Evolutionary conservation across 2,888 invertebrate genomes (phyloP).

Genomic region (Gerris lacustris): DNA sequence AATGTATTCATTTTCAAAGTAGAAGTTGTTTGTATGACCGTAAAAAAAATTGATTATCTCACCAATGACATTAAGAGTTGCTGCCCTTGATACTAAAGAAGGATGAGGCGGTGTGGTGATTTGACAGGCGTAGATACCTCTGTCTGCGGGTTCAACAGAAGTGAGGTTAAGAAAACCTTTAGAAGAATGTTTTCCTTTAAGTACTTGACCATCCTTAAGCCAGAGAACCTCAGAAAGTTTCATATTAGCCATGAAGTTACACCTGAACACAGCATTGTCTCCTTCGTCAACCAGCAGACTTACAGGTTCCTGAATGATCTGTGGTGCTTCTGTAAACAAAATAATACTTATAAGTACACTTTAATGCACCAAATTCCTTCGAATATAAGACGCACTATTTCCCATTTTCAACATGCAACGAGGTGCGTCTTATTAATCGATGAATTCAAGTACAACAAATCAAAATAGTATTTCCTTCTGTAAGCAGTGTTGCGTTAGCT

Average conservation of each 20-base stretch:
- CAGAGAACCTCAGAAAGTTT: slow-evolving; percentile 47
- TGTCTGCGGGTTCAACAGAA: slow-evolving; percentile 44
- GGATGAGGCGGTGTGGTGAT: slow-evolving; percentile 49
- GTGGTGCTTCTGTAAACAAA: slow-evolving; percentile 45
- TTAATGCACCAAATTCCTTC: neutral
- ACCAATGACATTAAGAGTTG: slow-evolving; percentile 49
- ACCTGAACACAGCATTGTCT: slow-evolving; percentile 49
- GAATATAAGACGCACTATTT: too few species aligned
- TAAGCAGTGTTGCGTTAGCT: too few species aligned
- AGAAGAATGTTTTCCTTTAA: slow-evolving; percentile 29
- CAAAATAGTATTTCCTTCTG: too few species aligned
- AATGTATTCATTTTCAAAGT: too few species aligned
- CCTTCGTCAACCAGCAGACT: slow-evolving; percentile 53
- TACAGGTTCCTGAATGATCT: slow-evolving; percentile 45
- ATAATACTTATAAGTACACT: slow-evolving; percentile 14
- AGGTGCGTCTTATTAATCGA: too few species aligned
- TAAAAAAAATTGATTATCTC: too few species aligned
- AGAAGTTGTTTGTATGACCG: too few species aligned
- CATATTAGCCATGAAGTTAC: slow-evolving; percentile 44
- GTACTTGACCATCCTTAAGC: slow-evolving; percentile 45
- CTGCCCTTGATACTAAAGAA: slow-evolving; percentile 46
- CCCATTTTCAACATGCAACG: too few species aligned
- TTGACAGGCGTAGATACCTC: slow-evolving; percentile 55
- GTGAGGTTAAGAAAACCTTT: slow-evolving; percentile 45
- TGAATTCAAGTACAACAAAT: too few species aligned